phyloP scores from a whole-genome alignment of 2,113 vertebrate genomes.

The Aptenodytes forsteri region DNA sequence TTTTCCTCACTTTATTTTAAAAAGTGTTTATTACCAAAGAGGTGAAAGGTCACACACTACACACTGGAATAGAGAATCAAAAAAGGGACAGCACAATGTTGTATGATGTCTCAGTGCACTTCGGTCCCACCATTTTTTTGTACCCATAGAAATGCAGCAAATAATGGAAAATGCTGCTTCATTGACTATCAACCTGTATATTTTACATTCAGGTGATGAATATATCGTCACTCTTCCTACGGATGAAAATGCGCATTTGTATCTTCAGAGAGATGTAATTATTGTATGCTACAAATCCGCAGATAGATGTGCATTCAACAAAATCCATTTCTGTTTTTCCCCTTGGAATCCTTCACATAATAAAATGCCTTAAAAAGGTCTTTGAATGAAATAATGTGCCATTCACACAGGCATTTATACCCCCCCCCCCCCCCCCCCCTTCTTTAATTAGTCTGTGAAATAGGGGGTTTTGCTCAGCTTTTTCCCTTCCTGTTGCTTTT shows the following conservation, averaged over 20 bases:
- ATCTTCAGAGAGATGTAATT: not conserved
- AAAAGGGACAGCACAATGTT: conserved; percentile 7
- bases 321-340: not conserved
- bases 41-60: conserved; percentile 54
- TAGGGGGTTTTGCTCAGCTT: not conserved
- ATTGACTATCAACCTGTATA: not conserved
- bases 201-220: not conserved
- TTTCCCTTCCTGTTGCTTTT: not conserved
- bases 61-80: conserved; percentile 27
- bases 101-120: not conserved
- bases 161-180: not conserved
- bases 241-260: not conserved
- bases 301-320: not conserved
- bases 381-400: not conserved
- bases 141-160: not conserved
- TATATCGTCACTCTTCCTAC: not conserved
- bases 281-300: not conserved
- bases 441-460: not conserved
- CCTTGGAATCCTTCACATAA: not conserved
- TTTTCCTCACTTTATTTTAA: conserved; percentile 73
- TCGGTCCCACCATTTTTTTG: not conserved
- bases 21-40: conserved; percentile 74
- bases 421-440: fast-evolving
- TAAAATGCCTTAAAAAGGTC: not conserved
- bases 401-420: not conserved